phyloP scores from a whole-genome alignment of 2,797 vertebrate species.

The Pelobates cultripes region DNA sequence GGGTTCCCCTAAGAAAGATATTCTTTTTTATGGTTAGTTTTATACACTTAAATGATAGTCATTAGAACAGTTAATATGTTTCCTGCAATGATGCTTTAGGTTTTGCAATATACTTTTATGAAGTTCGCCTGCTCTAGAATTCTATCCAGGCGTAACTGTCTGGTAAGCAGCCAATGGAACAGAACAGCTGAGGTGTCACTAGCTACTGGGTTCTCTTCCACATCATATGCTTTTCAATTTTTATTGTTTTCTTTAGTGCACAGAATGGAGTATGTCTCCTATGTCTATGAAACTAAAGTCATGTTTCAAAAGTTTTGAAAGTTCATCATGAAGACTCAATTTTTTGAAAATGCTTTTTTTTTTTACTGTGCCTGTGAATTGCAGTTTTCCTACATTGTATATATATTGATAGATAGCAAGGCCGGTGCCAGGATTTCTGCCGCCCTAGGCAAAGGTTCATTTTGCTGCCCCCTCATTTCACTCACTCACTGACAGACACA shows the following conservation, averaged over 20 bases:
- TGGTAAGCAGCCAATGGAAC: slow-evolving; percentile 53
- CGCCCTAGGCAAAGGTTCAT: too few relatives aligned
- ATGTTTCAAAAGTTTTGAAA: slow-evolving; percentile 38
- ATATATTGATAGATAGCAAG: too few relatives aligned
- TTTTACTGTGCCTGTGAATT: background rate
- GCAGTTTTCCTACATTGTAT: background rate
- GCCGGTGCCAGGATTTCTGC: too few relatives aligned
- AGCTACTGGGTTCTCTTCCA: slow-evolving; percentile 43
- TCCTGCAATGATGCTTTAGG: slow-evolving; percentile 29
- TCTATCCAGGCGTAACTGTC: slow-evolving; percentile 47
- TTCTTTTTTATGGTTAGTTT: slow-evolving; percentile 35
- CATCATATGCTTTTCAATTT: slow-evolving; percentile 52
- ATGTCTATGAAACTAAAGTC: slow-evolving; percentile 30
- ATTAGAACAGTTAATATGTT: slow-evolving; percentile 34
- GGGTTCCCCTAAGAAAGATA: slow-evolving; percentile 35
- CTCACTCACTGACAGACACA: too few relatives aligned
- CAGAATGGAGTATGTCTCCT: slow-evolving; percentile 17
- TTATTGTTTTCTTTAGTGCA: slow-evolving; percentile 44
- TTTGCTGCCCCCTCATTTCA: too few relatives aligned
- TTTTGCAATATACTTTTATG: slow-evolving; percentile 45
- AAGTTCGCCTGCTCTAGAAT: slow-evolving; percentile 45
- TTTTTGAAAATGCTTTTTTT: background rate
- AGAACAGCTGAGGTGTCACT: slow-evolving; percentile 44
- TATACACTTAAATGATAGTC: slow-evolving; percentile 32
- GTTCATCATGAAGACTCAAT: background rate